Evolutionary conservation across 2,888 invertebrate genomes (phyloP), one percentile per base, ranked within the genome.

Genomic region (Pogonocherus hispidulus): DNA sequence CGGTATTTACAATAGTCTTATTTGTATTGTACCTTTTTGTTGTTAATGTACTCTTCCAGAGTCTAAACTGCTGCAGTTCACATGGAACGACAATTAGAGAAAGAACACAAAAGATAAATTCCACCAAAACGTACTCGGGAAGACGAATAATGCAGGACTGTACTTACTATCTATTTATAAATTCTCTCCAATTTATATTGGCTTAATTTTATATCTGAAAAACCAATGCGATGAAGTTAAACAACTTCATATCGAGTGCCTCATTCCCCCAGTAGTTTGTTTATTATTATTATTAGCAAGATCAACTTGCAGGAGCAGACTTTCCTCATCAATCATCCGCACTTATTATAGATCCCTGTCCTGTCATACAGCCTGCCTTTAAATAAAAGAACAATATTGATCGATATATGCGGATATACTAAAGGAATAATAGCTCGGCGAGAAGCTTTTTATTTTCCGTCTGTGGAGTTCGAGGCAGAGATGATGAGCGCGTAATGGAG

Each of bases 361-460:
- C 41, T 41, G 41, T 41, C 6, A n/a, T 5, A 14, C n/a, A 11
- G 37, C 6, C 37, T 2, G 1, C 41, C 16, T n/a, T 41, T 41
- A 41, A 41, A 41, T 41, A 41, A 5, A 41, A 27, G 41, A n/a
- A 41, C 41, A 41, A 41, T 41, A n/a, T 41, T 16, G 41, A 41
- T 41, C 41, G 41, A 41, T 41, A n/a, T 14, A 6, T 41, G 27
- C 27, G 27, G 27, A 27, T n/a, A 27, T 27, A 14, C n/a, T 14
- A 41, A 2, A 41, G 14, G 41, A 4, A 32, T 6, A 11, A 9
- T 23, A 32, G 32, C 1, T 2, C 41, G n/a, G 16, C n/a, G 14
- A 41, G n/a, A 16, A 41, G n/a, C 41, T 41, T 41, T 41, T 41
- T 41, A 41, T 41, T 41, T 41, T 27, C 27, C 8, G 14, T 41